Percentiles rank a stretch among this genome's conserved stretches.
Conservation (phyloP, 2,888 invertebrate species). For the Eupithecia abbreviata region DNA sequence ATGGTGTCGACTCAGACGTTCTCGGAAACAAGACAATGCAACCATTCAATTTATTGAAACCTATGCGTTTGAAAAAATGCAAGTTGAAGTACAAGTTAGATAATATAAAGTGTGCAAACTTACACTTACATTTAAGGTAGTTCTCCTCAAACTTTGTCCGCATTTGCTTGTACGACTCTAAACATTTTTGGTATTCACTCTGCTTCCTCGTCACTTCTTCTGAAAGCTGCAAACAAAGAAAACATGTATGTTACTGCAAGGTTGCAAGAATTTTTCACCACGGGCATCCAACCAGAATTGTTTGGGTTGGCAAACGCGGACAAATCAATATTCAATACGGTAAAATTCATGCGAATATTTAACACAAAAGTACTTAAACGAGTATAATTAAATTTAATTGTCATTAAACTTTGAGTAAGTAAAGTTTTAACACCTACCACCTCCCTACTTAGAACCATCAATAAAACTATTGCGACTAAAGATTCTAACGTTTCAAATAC, state of each 20-base stretch:
- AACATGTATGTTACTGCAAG: neutral
- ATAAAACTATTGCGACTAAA: slow-evolving; percentile 18
- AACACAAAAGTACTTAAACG: neutral
- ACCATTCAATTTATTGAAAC: slow-evolving; percentile 25
- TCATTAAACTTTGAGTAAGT: too few relatives aligned
- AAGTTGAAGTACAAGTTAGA: slow-evolving; percentile 13
- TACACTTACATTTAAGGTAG: slow-evolving; percentile 91
- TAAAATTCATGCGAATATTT: neutral
- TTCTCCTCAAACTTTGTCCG: slow-evolving; percentile 96
- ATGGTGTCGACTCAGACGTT: slow-evolving; percentile 27
- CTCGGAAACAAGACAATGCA: slow-evolving; percentile 30
- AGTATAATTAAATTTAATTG: neutral
- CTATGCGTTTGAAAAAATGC: slow-evolving; percentile 5
- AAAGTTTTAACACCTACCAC: neutral
- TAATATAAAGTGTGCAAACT: slow-evolving; percentile 36
- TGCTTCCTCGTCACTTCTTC: slow-evolving; percentile 95
- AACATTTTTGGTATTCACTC: slow-evolving; percentile 94
- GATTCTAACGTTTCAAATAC: slow-evolving; percentile 11
- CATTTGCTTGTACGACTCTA: slow-evolving; percentile 94
- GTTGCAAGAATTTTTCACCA: neutral
- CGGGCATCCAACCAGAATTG: too few relatives aligned
- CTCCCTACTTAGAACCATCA: neutral
- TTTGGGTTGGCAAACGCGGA: neutral
- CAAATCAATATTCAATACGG: neutral
- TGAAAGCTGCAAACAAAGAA: slow-evolving; percentile 87